These are phyloP conservation scores for Brachypalpus laphriformis DNA, from an alignment of 2,888 invertebrate species.

Conservation along the genomic window DNA sequence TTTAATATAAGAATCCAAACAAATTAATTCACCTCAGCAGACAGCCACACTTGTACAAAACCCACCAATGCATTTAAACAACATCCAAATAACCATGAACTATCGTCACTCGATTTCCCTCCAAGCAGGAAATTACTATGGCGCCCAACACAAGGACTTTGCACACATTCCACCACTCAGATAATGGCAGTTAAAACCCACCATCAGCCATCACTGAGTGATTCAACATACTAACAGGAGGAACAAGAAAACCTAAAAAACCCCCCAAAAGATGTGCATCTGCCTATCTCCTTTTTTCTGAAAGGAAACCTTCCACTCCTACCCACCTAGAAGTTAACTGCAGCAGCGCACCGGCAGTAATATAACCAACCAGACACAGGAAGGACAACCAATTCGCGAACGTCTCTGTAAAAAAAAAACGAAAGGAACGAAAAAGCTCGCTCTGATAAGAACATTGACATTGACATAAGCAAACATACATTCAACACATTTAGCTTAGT, in stretches of 20 bases:
- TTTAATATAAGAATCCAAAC: too few species aligned
- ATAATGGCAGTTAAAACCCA: neutral
- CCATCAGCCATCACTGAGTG: neutral
- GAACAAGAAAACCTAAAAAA: slow-evolving; percentile 2
- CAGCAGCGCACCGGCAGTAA: neutral
- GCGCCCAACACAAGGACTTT: slow-evolving; percentile 6
- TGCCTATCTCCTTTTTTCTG: slow-evolving; percentile 3
- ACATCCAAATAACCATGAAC: neutral
- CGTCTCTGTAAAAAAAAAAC: slow-evolving; percentile 1
- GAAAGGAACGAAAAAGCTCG: slow-evolving; percentile 3
- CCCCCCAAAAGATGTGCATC: slow-evolving; percentile 1
- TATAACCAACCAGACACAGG: neutral
- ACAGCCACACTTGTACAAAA: neutral
- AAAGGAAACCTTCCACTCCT: neutral
- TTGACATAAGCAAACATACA: slow-evolving; percentile 42
- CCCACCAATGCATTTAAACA: neutral
- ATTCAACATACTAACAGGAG: slow-evolving; percentile 5
- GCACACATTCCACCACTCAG: neutral
- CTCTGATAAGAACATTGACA: slow-evolving; percentile 53
- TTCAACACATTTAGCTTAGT: slow-evolving; percentile 17
- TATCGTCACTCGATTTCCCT: neutral
- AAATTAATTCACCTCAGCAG: neutral
- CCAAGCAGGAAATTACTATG: neutral
- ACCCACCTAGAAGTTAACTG: neutral
- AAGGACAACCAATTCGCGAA: slow-evolving; percentile 20